A percentile compares a stretch with the other conserved stretches of the same genome.
These are phyloP conservation scores for Erpetoichthys calabaricus DNA, from an alignment of 2,797 vertebrate species.

Conservation along the genomic window DNA sequence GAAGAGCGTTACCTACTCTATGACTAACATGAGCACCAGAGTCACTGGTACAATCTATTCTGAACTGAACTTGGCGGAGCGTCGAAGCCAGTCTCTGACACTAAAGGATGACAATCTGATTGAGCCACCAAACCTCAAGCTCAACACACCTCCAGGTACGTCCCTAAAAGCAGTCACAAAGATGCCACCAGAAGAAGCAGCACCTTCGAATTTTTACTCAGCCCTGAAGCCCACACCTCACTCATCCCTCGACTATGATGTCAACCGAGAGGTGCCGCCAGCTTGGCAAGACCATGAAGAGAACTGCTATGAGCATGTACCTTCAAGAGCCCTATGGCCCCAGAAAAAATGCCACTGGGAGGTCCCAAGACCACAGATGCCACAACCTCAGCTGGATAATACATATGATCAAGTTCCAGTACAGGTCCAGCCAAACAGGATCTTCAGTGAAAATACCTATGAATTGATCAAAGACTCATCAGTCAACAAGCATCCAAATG, in stretches of 20 bases:
- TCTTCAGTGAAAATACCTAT: constrained; percentile 13
- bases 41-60: constrained; percentile 31
- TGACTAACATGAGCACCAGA: constrained; percentile 1
- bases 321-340: not conserved
- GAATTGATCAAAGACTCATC: constrained; percentile 10
- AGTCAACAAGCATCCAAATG: too few relatives aligned
- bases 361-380: not conserved
- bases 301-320: constrained; percentile 29
- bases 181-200: constrained; percentile 5
- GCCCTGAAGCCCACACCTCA: not conserved
- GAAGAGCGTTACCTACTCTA: constrained; percentile 7
- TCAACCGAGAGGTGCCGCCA: constrained; percentile 28
- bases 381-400: constrained; percentile 8
- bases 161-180: constrained; percentile 35
- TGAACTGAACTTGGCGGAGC: constrained; percentile 33
- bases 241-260: constrained; percentile 15
- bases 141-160: constrained; percentile 17
- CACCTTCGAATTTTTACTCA: constrained; percentile 14
- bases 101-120: constrained; percentile 18
- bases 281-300: constrained; percentile 23
- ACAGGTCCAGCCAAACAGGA: constrained; percentile 8
- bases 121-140: constrained; percentile 17
- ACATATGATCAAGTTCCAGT: constrained; percentile 33
- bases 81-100: constrained; percentile 35
- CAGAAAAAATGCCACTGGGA: not conserved